Evolutionary conservation across 2,113 vertebrate genomes (phyloP), one percentile per base, ranked within the genome.

Genomic region (Gopherus evgoodei): DNA sequence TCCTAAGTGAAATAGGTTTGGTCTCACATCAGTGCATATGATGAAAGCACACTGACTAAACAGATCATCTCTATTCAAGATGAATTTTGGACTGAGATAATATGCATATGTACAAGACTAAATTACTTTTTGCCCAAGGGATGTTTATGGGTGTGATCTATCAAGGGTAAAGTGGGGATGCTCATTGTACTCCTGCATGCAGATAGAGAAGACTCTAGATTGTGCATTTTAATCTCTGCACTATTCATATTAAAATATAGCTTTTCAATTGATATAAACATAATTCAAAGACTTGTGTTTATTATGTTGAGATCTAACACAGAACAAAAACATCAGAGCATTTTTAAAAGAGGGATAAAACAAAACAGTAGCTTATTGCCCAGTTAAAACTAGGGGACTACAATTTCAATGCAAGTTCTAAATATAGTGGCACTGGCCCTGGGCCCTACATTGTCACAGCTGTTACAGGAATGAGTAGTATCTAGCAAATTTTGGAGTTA

Each of bases 121-220:
- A 97, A 96, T 96, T 95, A 89, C 88, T 96, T 96, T 97, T 95
- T 44, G 91, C 81, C 87, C 94, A 89, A 91, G 90, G 96, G 89
- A 89, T 96, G 95, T 96, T 97, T 96, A 94, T 93, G 92, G 81
- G 78, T 88, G 56, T 47, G 80, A 97, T 97, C 90, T 96, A 87
- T 93, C 96, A 97, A 96, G 94, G 92, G 76, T 93, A 95, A 85
- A 88, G 72, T 35, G 72, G 87, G 81, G 93, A 56, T 21, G 50
- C 17, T 96, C 88, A 78, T 49, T 75, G 75, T 42, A 62, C 0
- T 6, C 59, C 53, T 90, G 49, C 72, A 38, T 38, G 17, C 38
- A 83, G 25, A n/a, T 75, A 90, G 12, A 97, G 31, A 2, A 22
- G 52, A 81, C 14, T 11, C 78, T 83, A 87, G 31, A 44, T 82